phyloP scores from a whole-genome alignment of 2,113 vertebrate genomes.

The Octodon degus region DNA sequence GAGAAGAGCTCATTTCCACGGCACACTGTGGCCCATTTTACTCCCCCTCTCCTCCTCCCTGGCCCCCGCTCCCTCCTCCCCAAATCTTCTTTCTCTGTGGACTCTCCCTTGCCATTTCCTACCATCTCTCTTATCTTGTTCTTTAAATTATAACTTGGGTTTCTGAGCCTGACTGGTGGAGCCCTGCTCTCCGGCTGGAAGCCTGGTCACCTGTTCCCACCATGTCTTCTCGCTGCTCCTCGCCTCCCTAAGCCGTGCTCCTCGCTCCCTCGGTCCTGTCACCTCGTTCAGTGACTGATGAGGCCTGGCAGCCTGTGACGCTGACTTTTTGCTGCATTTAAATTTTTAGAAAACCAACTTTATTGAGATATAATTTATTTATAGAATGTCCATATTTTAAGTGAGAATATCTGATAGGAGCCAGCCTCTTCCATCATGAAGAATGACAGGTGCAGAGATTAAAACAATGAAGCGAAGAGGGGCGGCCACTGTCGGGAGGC shows the following conservation, averaged over 20 bases:
- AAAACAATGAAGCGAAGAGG: neutral
- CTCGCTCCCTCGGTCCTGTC: neutral
- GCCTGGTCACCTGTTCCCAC: neutral
- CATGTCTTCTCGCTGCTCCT: neutral
- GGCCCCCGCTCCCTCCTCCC: neutral
- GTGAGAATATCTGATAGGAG: neutral
- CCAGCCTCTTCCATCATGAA: neutral
- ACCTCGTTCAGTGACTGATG: neutral
- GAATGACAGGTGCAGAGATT: neutral
- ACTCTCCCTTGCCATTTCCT: neutral
- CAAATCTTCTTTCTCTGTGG: neutral
- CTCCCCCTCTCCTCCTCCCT: too few relatives aligned
- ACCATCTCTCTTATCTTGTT: neutral
- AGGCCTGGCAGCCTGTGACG: neutral
- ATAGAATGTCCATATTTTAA: constrained; percentile 34
- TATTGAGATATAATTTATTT: constrained; percentile 9
- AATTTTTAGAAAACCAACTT: neutral
- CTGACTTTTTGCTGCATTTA: neutral
- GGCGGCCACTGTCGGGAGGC: neutral
- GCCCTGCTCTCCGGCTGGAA: neutral
- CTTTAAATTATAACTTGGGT: neutral
- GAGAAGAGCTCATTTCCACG: neutral
- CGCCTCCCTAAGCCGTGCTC: neutral
- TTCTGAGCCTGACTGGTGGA: neutral
- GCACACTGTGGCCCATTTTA: neutral